Base-by-base conservation (phyloP, 2,888 invertebrate genomes). In the Amphipoea oculea region DNA sequence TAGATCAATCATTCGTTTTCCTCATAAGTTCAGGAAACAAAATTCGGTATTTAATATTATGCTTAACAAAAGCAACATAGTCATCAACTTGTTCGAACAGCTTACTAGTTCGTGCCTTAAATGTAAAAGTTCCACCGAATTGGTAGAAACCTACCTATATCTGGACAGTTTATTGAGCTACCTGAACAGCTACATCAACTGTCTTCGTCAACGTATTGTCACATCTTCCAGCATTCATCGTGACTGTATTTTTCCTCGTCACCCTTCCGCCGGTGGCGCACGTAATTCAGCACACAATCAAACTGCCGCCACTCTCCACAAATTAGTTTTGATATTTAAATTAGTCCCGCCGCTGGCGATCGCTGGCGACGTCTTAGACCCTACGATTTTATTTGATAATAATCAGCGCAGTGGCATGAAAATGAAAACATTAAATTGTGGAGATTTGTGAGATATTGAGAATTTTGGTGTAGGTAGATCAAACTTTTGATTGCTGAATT, bases 301-400 rank as follows among this genome's bases (percentile, higher is more conserved):
- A 95, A 95, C 94, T 92, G 94, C 93, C 88, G 91, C 92, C 95
- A 94, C 93, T 94, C 94, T 92, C 92, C 90, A 92, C 95, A 94
- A 96, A 96, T 96, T 96, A 96, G 96, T 96, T 96, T 96, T 95
- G 95, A 96, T 96, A 96, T 96, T 96, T 95, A 96, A 96, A 96
- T 96, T 93, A 94, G 93, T 90, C 92, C 90, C 89, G 94, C 94
- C 92, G 92, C 87, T 90, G 92, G 95, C 94, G 87, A 91, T 92
- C 91, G 90, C 91, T 90, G 89, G 77, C 76, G 66, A 60, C 67
- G 17, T 60, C 91, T 94, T 93, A 94, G 40, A 88, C 29, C 17
- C 9, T 23, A 76, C 84, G 86, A 87, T 79, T 73, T 73, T 75
- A 17, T 48, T 60, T n/a, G 45, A 45, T 40, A 17, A 67, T 51